Conservation (phyloP, 2,888 invertebrate species). For the Notocelia uddmanniana region DNA sequence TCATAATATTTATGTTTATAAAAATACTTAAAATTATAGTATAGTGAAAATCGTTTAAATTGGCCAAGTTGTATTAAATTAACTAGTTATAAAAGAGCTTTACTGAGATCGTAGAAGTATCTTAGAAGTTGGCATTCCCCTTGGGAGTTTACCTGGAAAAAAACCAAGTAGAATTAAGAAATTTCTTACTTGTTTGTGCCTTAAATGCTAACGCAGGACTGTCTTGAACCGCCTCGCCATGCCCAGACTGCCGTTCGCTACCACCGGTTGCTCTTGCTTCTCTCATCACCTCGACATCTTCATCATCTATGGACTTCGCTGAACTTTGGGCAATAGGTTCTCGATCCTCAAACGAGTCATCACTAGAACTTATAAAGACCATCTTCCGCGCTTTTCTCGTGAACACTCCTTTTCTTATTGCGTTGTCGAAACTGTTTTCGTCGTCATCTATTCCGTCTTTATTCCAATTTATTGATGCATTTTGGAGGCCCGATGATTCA, state of each 20-base stretch:
- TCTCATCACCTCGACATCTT: slow-evolving; percentile 30
- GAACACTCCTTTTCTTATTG: slow-evolving; percentile 27
- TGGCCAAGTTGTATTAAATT: too few relatives aligned
- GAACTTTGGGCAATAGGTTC: slow-evolving; percentile 19
- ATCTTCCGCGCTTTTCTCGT: slow-evolving; percentile 5
- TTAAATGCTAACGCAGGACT: slow-evolving; percentile 21
- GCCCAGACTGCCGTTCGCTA: neutral
- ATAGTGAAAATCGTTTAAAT: too few relatives aligned
- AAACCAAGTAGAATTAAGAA: too few relatives aligned
- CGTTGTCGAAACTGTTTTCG: slow-evolving; percentile 17
- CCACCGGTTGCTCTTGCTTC: neutral
- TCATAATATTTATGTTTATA: too few relatives aligned
- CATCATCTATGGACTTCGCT: neutral
- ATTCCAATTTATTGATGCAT: neutral
- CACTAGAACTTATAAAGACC: neutral
- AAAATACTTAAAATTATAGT: too few relatives aligned
- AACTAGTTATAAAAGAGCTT: too few relatives aligned
- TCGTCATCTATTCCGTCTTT: neutral
- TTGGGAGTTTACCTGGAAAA: too few relatives aligned
- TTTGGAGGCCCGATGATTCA: neutral
- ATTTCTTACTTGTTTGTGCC: slow-evolving; percentile 15
- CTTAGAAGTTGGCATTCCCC: too few relatives aligned
- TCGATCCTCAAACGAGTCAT: neutral
- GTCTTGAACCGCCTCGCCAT: neutral
- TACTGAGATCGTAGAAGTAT: too few relatives aligned